Base-by-base conservation (phyloP, 2,888 invertebrate species). In the Cancer borealis region DNA sequence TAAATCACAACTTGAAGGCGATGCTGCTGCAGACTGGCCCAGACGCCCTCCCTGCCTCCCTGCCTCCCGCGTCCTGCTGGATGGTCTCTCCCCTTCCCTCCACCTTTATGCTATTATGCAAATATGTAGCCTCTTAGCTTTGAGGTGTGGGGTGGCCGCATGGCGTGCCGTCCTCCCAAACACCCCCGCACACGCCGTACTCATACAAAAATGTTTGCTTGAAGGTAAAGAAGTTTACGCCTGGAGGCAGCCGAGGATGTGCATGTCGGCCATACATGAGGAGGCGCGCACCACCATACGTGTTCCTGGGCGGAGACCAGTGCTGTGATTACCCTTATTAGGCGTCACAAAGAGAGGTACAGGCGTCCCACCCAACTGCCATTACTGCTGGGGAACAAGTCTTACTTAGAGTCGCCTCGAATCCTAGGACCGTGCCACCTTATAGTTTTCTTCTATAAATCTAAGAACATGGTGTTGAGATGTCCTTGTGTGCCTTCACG, bases 61-160 rank as follows among this genome's bases (percentile, higher is more conserved):
- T 46, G 30, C 45, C 66, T 66, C 8, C 60, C 66, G 4, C 39
- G 8, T 39, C 30, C 54, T 89, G 46, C 21, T 26, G 26, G 26
- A 39, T 60, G 39, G 54, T 60, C 66, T 60, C 30, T 91, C 73
- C 73, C 73, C 73, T 8, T 60, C 60, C 39, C 60, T 21, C 91
- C 92, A 10, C 54, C 92, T 84, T 92, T 91, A 91, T 91, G 79
- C 66, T 79, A 91, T 91, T 91, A 91, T 91, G 91, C 46, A 91
- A 91, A 91, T 91, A 26, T 73, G 73, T 54, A 91, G 79, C 46
- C 73, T 79, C 79, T 91, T 91, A 84, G 79, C 91, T 91, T 91
- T 91, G 91, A 91, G 79, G 91, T 91, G 45, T 91, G 79, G 26
- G 73, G 84, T 39, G 84, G 84, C 84, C 73, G 73, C 73, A 10